Conservation (phyloP, 2,888 invertebrate genomes). For the Ormyrus thymus region DNA sequence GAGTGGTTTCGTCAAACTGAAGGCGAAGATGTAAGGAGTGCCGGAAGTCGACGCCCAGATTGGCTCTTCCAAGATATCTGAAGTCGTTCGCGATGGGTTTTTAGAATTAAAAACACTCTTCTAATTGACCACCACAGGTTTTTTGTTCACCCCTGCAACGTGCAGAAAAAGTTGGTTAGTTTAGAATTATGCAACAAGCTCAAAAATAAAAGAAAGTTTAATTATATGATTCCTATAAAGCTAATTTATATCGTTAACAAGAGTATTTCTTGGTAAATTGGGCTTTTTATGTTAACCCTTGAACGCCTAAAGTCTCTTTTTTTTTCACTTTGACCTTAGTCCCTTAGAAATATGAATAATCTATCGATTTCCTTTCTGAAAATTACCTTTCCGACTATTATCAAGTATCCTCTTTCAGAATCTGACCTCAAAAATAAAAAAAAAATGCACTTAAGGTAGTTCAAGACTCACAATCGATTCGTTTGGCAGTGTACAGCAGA, state of each 20-base stretch:
- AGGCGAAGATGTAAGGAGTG: constrained; percentile 68
- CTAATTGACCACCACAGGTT: constrained; percentile 30
- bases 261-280: constrained; percentile 8
- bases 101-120: constrained; percentile 64
- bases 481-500: too few relatives aligned
- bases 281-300: not conserved
- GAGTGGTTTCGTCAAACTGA: constrained; percentile 66
- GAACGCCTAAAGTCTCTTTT: too few relatives aligned
- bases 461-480: too few relatives aligned
- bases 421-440: too few relatives aligned
- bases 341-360: too few relatives aligned
- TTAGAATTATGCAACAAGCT: constrained; percentile 21
- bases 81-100: constrained; percentile 60
- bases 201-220: constrained; percentile 30
- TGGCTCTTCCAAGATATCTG: constrained; percentile 59
- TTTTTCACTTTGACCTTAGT: too few relatives aligned
- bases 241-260: constrained; percentile 11
- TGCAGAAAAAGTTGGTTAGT: constrained; percentile 24
- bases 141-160: constrained; percentile 20
- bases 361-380: too few relatives aligned
- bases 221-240: constrained; percentile 21
- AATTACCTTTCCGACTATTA: too few relatives aligned
- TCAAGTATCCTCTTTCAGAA: too few relatives aligned
- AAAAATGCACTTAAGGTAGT: too few relatives aligned
- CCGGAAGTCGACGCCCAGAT: constrained; percentile 66